Conservation (phyloP, 2,113 vertebrate species). For the Morone chrysops region DNA sequence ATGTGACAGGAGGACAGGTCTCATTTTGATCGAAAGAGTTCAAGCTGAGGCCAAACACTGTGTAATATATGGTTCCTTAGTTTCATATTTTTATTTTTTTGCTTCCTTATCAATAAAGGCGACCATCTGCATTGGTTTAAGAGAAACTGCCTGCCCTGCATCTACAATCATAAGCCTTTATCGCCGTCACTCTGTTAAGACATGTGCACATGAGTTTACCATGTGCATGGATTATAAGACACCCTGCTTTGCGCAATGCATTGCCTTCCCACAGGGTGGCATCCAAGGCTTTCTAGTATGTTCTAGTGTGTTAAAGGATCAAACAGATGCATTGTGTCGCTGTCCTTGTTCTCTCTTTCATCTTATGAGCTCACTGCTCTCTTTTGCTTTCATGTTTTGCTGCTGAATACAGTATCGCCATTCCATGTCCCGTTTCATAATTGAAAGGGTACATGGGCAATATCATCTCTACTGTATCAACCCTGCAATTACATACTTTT, state of each 20-base stretch:
- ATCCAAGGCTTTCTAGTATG: neutral
- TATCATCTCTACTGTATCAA: neutral
- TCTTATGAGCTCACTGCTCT: neutral
- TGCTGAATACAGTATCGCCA: neutral
- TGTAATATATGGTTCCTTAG: too few relatives aligned
- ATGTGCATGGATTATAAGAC: neutral
- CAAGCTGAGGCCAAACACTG: neutral
- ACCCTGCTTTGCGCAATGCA: neutral
- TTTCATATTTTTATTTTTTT: neutral
- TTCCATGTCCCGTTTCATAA: neutral
- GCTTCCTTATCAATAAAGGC: neutral
- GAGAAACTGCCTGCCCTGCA: neutral
- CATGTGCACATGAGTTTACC: neutral
- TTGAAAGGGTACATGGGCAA: too few relatives aligned
- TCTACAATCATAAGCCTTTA: neutral
- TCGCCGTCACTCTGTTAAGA: neutral
- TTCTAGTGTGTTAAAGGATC: neutral
- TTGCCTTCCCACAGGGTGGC: constrained; percentile 51
- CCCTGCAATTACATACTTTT: neutral
- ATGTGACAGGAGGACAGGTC: neutral
- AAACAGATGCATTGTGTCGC: neutral
- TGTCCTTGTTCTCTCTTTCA: neutral
- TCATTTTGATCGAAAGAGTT: neutral
- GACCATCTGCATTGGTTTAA: neutral
- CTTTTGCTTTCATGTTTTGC: neutral